Percentiles rank a stretch among this genome's conserved stretches.
phyloP scores from a whole-genome alignment of 2,797 vertebrate genomes.

The Artibeus jamaicensis region DNA sequence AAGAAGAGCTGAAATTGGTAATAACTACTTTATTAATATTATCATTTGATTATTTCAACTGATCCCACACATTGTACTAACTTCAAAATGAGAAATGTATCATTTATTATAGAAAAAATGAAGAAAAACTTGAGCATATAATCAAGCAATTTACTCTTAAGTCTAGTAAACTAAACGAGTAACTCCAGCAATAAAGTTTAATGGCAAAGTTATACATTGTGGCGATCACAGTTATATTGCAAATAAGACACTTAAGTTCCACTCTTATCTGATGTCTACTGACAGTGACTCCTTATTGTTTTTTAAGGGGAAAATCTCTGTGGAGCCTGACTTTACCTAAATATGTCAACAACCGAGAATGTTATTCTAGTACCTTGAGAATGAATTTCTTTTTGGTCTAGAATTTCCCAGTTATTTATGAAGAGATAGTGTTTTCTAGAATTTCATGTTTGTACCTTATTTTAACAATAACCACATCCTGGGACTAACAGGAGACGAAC shows the following conservation, averaged over 20 bases:
- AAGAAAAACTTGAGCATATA: not conserved
- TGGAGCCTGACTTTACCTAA: constrained; percentile 6
- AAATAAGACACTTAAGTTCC: not conserved
- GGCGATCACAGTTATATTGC: not conserved
- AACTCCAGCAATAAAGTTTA: constrained; percentile 25
- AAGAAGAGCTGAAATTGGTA: not conserved
- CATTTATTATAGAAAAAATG: not conserved
- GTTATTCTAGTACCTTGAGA: not conserved
- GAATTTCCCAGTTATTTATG: constrained; percentile 6
- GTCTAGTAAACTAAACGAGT: not conserved
- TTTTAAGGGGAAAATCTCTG: not conserved
- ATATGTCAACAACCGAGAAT: not conserved
- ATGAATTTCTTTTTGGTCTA: constrained; percentile 9
- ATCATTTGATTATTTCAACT: not conserved
- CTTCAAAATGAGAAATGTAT: not conserved
- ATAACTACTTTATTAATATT: not conserved
- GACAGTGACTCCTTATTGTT: not conserved
- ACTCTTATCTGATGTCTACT: not conserved
- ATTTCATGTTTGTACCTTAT: constrained; percentile 26
- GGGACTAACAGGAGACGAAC: not conserved
- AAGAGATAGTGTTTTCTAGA: not conserved
- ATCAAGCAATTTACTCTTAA: constrained; percentile 6
- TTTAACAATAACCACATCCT: constrained; percentile 13
- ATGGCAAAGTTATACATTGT: not conserved
- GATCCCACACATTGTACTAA: not conserved